Conservation (phyloP, 2,888 invertebrate species). For the Gymnocheta viridis region DNA sequence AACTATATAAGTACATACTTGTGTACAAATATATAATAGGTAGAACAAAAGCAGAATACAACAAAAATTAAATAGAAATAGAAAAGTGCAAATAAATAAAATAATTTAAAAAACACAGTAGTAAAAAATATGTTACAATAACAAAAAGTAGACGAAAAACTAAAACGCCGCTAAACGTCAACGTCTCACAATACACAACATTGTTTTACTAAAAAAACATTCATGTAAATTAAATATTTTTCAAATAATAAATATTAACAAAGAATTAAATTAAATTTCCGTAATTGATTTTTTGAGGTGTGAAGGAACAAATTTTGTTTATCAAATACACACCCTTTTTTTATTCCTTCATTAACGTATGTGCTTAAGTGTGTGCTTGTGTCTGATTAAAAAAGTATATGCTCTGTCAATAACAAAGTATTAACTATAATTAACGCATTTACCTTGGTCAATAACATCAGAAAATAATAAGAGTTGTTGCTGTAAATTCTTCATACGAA, state of each 20-base stretch:
- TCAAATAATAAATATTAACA: not conserved
- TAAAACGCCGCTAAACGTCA: constrained; percentile 37
- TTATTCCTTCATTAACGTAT: not conserved
- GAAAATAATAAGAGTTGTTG: constrained; percentile 24
- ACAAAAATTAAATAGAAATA: constrained; percentile 24
- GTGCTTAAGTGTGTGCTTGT: not conserved
- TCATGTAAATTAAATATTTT: not conserved
- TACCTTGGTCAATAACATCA: constrained; percentile 51
- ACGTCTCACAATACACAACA: not conserved
- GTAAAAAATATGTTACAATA: constrained; percentile 8
- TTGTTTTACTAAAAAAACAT: not conserved
- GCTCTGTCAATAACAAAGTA: constrained; percentile 49
- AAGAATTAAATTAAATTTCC: not conserved
- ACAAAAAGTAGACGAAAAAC: constrained; percentile 6
- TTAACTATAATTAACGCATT: no score
- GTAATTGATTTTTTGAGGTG: constrained; percentile 21
- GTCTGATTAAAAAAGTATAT: constrained; percentile 15
- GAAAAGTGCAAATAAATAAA: constrained; percentile 19
- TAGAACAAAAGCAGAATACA: constrained; percentile 27
- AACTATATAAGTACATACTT: constrained; percentile 21
- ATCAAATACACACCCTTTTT: constrained; percentile 59
- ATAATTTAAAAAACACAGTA: constrained; percentile 22
- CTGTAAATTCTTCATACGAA: not conserved
- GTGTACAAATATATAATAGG: constrained; percentile 11
- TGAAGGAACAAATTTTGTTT: constrained; percentile 1